Conservation (phyloP, 2,797 vertebrate species). For the Crenuchus spilurus region DNA sequence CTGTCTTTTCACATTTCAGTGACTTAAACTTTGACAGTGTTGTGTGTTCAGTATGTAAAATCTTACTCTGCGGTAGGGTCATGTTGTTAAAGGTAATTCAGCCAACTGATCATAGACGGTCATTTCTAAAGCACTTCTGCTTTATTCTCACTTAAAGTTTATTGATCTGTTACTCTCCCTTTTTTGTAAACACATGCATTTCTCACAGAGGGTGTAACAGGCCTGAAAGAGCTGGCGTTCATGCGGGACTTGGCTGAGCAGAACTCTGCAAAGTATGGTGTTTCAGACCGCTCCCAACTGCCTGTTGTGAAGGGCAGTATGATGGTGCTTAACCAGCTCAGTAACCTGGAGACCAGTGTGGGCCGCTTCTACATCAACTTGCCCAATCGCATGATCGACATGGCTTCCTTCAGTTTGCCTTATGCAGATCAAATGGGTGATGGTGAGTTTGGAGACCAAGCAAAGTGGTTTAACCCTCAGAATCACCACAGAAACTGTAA, state of each 20-base stretch:
- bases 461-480: no score
- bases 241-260: constrained; percentile 95
- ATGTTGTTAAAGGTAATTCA: no score
- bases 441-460: constrained; percentile 73
- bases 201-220: constrained; percentile 91
- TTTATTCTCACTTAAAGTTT: no score
- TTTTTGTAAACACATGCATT: background rate
- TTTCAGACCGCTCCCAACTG: constrained; percentile 71
- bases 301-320: constrained; percentile 95
- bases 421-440: constrained; percentile 96
- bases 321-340: constrained; percentile 98
- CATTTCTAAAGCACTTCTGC: background rate
- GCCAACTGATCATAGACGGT: no score
- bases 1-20: no score
- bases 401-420: constrained; percentile 93
- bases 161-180: background rate
- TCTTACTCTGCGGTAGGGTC: no score
- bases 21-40: no score
- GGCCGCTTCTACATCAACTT: constrained; percentile 98
- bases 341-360: constrained; percentile 95
- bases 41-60: no score
- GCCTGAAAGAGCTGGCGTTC: constrained; percentile 95
- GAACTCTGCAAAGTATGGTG: constrained; percentile 90
- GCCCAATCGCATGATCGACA: constrained; percentile 96
- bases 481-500: no score